Evolutionary conservation across 2,888 invertebrate species (phyloP), one percentile per base, ranked within the genome.

Genomic region (Petrophora chlorosata): DNA sequence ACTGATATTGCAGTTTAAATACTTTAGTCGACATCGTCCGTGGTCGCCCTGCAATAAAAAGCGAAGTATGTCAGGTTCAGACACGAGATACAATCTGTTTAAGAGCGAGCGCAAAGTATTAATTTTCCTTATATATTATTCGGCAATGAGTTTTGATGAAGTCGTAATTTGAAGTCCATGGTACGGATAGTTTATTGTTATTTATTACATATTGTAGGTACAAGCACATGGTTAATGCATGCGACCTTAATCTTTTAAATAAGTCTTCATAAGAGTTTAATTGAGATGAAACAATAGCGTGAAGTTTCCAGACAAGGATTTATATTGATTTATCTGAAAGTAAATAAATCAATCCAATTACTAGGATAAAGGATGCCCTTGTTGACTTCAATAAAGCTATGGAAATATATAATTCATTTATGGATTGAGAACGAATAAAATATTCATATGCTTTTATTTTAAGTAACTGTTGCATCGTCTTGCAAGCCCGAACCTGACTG

Each of bases 71-170:
- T 59, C 62, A 67, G 57, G 58, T 63, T 62, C 56, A 60, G 36
- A 56, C 14, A 9, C 14, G 15, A 45, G 66, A 63, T 67, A 63
- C 41, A 43, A 64, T 62, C 59, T 39, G 15, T 33, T 33, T n/a
- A 34, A 36, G 29, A 34, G 43, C 14, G 30, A 39, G 14, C 30
- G 25, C 41, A 29, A 38, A 51, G 49, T 30, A 51, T 53, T 53
- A 9, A 16, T 58, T 57, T 47, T 48, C 40, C 55, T 53, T 47
- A 23, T 65, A 56, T 61, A 53, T 61, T 48, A 47, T 50, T 52
- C 53, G 56, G 46, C 56, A 58, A 59, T 59, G 57, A 42, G 26
- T 53, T 55, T 36, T 54, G 55, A 69, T 66, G 59, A 65, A 70
- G 69, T 44, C 44, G 53, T 68, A 56, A 52, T 49, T 58, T 60